Evolutionary conservation across 1,140 invertebrate genomes (phyloP).

Genomic region (Gyrodactylus bullatarudis): DNA sequence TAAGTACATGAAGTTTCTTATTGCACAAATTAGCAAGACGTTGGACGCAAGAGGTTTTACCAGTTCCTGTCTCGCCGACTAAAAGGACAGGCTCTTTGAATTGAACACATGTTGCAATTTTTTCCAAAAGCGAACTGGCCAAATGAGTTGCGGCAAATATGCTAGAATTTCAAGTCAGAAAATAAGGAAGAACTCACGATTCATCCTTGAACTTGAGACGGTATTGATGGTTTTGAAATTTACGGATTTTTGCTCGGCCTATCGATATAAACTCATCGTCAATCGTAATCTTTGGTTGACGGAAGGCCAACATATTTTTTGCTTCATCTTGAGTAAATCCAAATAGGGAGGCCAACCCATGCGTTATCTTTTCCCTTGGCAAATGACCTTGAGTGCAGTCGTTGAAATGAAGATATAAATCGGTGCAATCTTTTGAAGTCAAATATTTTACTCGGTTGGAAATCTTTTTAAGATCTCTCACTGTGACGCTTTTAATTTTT

Average conservation of each 20-base stretch:
- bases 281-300: neutral
- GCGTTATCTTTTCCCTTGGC: neutral
- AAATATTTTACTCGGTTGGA: neutral
- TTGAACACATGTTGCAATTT: conserved; percentile 40
- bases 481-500: neutral
- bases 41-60: conserved; percentile 83
- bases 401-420: neutral
- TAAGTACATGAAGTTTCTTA: conserved; percentile 61
- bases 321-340: neutral
- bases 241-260: neutral
- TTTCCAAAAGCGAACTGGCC: conserved; percentile 44
- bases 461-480: neutral
- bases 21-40: conserved; percentile 39
- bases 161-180: neutral
- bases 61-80: conserved; percentile 87
- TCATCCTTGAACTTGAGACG: neutral
- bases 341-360: neutral
- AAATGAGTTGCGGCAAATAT: conserved; percentile 22
- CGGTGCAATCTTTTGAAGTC: neutral
- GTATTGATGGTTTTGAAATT: neutral
- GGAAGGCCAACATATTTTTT: neutral
- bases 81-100: conserved; percentile 59
- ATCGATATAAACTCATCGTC: neutral
- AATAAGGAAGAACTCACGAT: conserved; percentile 2
- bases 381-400: neutral